Evolutionary conservation across 2,113 vertebrate species (phyloP).

Genomic region (Mesoclemmys tuberculata): DNA sequence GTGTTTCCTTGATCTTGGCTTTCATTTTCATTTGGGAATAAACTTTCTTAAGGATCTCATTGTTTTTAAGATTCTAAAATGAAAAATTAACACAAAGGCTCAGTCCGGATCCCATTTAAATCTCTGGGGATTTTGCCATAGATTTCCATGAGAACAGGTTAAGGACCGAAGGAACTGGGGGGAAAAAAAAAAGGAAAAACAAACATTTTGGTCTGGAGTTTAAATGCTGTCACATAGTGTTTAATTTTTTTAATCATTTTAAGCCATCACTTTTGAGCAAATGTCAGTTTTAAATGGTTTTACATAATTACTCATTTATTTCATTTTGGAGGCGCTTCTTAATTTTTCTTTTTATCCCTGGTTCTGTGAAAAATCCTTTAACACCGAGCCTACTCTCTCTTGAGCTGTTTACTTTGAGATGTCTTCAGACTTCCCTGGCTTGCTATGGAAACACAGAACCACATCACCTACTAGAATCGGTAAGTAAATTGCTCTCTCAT

Average conservation of each 20-base stretch:
- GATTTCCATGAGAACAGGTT: neutral
- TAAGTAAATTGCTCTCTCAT: conserved; percentile 61
- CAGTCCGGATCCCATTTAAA: neutral
- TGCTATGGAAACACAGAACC: neutral
- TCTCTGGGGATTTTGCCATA: neutral
- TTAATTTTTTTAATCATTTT: conserved; percentile 7
- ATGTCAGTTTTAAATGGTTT: neutral
- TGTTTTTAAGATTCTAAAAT: neutral
- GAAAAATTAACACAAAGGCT: neutral
- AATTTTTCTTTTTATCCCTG: conserved; percentile 17
- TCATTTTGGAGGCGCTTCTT: conserved; percentile 53
- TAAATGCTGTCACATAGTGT: accelerated
- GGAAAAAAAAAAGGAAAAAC: neutral
- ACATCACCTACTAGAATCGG: neutral
- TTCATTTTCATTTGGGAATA: conserved; percentile 35
- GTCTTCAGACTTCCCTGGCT: neutral
- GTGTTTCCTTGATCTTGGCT: conserved; percentile 19
- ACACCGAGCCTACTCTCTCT: neutral
- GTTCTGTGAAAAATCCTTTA: neutral
- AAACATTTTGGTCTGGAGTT: neutral
- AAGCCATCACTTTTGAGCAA: neutral
- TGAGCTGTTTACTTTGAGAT: neutral
- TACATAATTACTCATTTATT: neutral
- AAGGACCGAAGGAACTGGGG: neutral
- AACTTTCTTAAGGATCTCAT: conserved; percentile 4